Evolutionary conservation across 2,888 invertebrate species (phyloP).

Genomic region (Limulus polyphemus): DNA sequence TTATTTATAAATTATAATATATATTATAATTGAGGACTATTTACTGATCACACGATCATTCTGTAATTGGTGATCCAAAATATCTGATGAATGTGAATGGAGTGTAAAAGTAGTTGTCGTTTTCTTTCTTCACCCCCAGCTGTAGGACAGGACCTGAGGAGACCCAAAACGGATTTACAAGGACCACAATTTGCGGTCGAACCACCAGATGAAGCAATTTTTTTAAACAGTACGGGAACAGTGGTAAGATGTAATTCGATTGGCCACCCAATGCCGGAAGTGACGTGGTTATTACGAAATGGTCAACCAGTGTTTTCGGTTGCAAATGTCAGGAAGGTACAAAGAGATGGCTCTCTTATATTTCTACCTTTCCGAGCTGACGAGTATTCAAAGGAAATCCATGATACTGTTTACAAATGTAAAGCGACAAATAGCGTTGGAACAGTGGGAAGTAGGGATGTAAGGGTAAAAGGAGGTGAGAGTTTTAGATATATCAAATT

Average conservation of each 20-base stretch:
- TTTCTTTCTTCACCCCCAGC: too few relatives aligned
- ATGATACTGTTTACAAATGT: conserved; percentile 56
- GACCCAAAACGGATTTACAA: background rate
- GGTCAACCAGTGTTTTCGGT: conserved; percentile 15
- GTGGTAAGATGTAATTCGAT: conserved; percentile 16
- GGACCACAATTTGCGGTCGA: conserved; percentile 22
- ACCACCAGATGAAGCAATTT: conserved; percentile 19
- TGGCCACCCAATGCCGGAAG: conserved; percentile 15
- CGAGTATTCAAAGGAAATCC: conserved; percentile 22
- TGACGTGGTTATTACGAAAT: conserved; percentile 21
- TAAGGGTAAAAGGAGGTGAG: conserved; percentile 89
- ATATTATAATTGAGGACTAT: too few relatives aligned
- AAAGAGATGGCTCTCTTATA: conserved; percentile 23
- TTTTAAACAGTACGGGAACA: conserved; percentile 22
- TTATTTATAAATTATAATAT: too few relatives aligned
- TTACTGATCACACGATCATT: too few relatives aligned
- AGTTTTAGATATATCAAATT: too few relatives aligned
- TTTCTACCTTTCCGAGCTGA: conserved; percentile 23
- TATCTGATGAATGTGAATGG: too few relatives aligned
- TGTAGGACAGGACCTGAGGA: too few relatives aligned
- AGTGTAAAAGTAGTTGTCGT: too few relatives aligned
- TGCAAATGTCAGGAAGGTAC: conserved; percentile 15
- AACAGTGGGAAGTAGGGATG: conserved; percentile 77
- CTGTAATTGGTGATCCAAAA: too few relatives aligned
- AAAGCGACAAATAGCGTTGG: conserved; percentile 78